Base-by-base conservation (phyloP, 1,140 invertebrate species). In the Plutomurus gul region DNA sequence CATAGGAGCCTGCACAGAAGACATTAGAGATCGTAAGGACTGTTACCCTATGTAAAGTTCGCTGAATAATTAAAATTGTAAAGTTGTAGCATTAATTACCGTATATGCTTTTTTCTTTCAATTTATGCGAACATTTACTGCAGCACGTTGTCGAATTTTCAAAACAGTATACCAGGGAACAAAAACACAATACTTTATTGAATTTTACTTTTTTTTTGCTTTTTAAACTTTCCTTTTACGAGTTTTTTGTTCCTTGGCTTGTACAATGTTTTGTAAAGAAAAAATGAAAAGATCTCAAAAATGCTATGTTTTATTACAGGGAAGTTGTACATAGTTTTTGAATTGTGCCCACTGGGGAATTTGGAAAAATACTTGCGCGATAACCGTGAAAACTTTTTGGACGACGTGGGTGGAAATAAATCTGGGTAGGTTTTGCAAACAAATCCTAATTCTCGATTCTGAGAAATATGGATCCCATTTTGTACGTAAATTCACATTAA, bases 311-410 rank as follows among this genome's bases (percentile, higher is more conserved):
- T 3, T 27, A 0, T 16, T 47, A 10, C n/a, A 74, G 72, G 72
- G 16, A 47, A 74, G 27, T 27, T 74, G 16, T 74, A 74, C 11
- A 47, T 74, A 10, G 72, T 74, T 16, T 47, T 49, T 18, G 72
- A 74, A 30, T 33, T 74, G 8, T 74, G 72, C 13, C 7, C 72
- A n/a, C 25, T 46, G 39, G 72, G 72, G 2, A 47, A 49, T n/a
- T 5, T 74, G 13, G 39, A 46, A 18, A n/a, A 18, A 18, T 49
- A 46, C 20, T 33, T 74, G 10, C 20, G 43, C 10, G 39, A 72
- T 4, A 39, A 39, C 16, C 13, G 25, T 13, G 18, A 22, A 6
- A n/a, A 4, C n/a, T 40, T 25, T 22, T 5, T 72, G 11, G 25
- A 33, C 16, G 70, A 72, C 6, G 70, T 20, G 10, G 22, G 4